Evolutionary conservation across 2,113 vertebrate genomes (phyloP), one percentile per base, ranked within the genome.

Genomic region (Martes martes): DNA sequence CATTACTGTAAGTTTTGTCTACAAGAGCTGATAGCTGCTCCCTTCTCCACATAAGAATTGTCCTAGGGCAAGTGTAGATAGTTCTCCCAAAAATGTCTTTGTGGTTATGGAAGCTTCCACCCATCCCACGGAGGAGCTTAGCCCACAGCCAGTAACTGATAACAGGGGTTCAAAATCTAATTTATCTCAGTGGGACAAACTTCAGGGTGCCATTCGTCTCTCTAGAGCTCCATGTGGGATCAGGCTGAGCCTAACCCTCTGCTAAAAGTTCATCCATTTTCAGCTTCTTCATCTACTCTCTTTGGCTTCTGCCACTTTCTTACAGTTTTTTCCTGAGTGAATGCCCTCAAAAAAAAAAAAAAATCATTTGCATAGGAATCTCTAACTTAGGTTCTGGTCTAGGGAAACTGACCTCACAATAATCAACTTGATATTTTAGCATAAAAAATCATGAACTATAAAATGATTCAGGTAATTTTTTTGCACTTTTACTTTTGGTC

Each of bases 401-500:
- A 82, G 33, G 45, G 15, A 95, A 93, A 83, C 0, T 47, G 23
- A 47, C 28, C 39, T 52, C 81, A 39, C 2, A 91, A 74, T 5
- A 42, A 42, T 42, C 11, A 63, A 82, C 11, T 71, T 73, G 13
- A 31, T 71, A 52, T 55, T 92, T 57, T 52, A 92, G 36, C 33
- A 18, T 67, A 92, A 90, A 4, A 67, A 83, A 11, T 47, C 50
- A 81, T 74, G 33, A 39, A 33, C 57, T 94, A 6, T 76, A 83
- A 87, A 96, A 92, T 4, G 24, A 65, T 7, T 74, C 11, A 24
- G 9, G 1, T 50, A 82, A 36, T 42, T 89, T 73, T 74, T 71
- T 47, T 39, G 71, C 4, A 95, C 31, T 85, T 80, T 76, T 81
- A 95, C 31, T 85, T 80, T 76, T 81, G 13, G 10, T 89, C 26